Evolutionary conservation across 2,888 invertebrate species (phyloP).

Genomic region (Pristionchus arcanus): DNA sequence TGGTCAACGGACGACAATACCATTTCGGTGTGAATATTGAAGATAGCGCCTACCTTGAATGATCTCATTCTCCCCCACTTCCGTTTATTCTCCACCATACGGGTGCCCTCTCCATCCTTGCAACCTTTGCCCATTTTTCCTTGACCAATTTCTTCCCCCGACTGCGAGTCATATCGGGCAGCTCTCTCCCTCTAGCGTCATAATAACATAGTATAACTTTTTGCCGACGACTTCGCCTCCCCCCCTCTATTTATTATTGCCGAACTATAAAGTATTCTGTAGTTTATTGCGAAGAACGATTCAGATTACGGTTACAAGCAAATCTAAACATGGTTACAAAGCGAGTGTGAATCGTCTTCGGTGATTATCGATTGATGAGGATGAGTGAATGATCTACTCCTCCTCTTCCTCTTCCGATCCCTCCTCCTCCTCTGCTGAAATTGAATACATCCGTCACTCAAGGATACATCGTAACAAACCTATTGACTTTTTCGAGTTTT

Average conservation of each 20-base stretch:
- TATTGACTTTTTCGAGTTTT: background rate
- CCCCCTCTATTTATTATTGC: background rate
- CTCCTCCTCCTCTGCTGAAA: constrained; percentile 35
- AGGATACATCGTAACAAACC: background rate
- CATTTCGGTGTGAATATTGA: constrained; percentile 48
- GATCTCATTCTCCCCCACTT: constrained; percentile 34
- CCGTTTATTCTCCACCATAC: background rate
- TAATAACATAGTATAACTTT: constrained; percentile 33
- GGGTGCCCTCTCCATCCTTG: background rate
- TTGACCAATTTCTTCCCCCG: background rate
- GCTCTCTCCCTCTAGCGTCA: constrained; percentile 7
- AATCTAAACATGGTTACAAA: background rate
- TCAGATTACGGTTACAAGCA: constrained; percentile 6
- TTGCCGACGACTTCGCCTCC: constrained; percentile 43
- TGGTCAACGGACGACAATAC: constrained; percentile 35
- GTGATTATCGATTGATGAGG: constrained; percentile 20
- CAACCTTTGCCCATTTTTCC: background rate
- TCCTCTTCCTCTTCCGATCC: constrained; percentile 34
- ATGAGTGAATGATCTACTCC: constrained; percentile 1
- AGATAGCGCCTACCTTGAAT: constrained; percentile 48
- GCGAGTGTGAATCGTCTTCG: constrained; percentile 10
- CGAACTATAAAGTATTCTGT: constrained; percentile 34
- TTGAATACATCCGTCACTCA: background rate
- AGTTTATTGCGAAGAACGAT: background rate
- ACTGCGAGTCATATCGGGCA: constrained; percentile 49